Base-by-base conservation (phyloP, 2,797 vertebrate genomes). In the Tolypeutes matacus region DNA sequence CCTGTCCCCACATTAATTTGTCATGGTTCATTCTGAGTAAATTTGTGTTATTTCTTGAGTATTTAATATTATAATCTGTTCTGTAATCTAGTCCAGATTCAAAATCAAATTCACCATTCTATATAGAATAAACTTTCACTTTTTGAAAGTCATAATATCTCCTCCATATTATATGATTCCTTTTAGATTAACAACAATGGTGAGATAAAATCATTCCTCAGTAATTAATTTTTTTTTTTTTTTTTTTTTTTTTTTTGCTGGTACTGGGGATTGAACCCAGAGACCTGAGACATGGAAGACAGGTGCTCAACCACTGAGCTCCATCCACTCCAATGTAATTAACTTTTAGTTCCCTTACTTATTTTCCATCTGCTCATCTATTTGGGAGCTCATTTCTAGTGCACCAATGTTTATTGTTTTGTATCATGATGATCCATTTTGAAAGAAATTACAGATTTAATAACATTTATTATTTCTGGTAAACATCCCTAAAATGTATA, bases 11-110 rank as follows among this genome's bases (percentile, higher is more conserved):
- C 67, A 36, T 86, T 69, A 82, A 31, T 67, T 69, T 90, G 29
- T 78, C 60, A 13, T 90, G 3, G 42, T 67, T 91, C 70, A 87
- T 86, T 91, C 72, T 91, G 80, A 91, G 25, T 49, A 78, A 86
- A 58, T 4, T 14, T 82, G 7, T 51, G 49, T 46, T 80, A 17
- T 53, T 81, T 93, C 25, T 51, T 70, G 46, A 73, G 13, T 27
- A 73, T 1, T 85, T 60, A 64, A 56, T 89, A 94, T 90, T 78
- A 86, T 51, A 82, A 78, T 27, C 31, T 36, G 5, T 31, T 87
- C 21, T 77, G 17, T 34, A 36, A 56, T 42, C 20, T 67, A 76
- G 11, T 73, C 84, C 20, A 46, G 17, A 86, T 72, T 67, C 51
- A 84, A 3, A 27, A 76, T 25, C 29, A 82, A 91, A 42, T 2